Percentiles rank a stretch among this genome's conserved stretches.
phyloP scores from a whole-genome alignment of 2,113 vertebrate species.

The Catharus fuscescens region DNA sequence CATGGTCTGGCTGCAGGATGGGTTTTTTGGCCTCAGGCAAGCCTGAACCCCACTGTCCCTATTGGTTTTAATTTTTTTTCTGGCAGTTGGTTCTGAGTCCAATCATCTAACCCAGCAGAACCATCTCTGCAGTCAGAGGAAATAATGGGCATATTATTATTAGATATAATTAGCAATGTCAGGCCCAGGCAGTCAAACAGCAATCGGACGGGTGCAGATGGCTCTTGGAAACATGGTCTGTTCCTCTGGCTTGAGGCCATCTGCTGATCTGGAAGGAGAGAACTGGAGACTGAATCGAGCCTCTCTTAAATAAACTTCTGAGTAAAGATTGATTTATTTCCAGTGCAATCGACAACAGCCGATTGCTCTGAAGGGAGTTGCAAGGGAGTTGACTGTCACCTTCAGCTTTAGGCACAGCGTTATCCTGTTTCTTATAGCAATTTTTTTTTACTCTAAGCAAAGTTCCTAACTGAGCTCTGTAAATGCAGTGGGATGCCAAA shows the following conservation, averaged over 20 bases:
- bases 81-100: neutral
- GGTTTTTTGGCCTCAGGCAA: neutral
- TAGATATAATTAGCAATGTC: slow-evolving; percentile 25
- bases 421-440: neutral
- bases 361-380: neutral
- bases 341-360: neutral
- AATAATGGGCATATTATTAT: neutral
- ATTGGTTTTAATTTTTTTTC: neutral
- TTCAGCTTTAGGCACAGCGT: neutral
- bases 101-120: neutral
- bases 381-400: neutral
- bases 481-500: neutral
- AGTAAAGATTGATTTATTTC: neutral
- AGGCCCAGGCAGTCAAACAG: neutral
- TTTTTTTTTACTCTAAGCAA: neutral
- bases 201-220: neutral
- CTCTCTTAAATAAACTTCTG: neutral
- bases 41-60: neutral
- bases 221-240: neutral
- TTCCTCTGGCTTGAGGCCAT: neutral
- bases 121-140: neutral
- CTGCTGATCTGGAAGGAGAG: neutral
- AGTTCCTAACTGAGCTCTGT: neutral
- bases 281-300: neutral
- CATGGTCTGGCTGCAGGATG: neutral